Conservation (phyloP, 2,888 invertebrate genomes). For the Cybosia mesomella region DNA sequence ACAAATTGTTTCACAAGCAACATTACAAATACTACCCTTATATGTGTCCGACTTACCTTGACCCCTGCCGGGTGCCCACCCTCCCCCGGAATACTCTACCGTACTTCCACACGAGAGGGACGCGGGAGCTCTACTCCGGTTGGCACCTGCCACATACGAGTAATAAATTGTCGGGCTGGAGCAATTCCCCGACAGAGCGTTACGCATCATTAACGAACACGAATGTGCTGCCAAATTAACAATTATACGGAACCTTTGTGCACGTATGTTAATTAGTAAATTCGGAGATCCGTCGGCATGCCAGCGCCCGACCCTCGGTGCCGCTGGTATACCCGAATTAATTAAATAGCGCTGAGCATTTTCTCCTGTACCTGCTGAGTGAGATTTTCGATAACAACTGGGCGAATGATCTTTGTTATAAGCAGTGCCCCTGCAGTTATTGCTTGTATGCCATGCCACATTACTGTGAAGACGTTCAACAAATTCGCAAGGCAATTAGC, state of each 20-base stretch:
- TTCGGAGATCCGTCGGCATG: conserved; percentile 60
- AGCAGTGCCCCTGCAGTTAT: not conserved
- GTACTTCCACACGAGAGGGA: conserved; percentile 7
- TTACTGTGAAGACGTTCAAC: not conserved
- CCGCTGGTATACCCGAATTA: conserved; percentile 43
- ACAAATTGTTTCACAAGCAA: conserved; percentile 77
- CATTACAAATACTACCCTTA: conserved; percentile 71
- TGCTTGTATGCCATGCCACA: not conserved
- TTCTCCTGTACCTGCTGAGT: conserved; percentile 31
- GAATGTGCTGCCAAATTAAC: conserved; percentile 84
- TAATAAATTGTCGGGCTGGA: conserved; percentile 57
- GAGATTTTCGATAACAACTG: conserved; percentile 31
- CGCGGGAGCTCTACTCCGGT: conserved; percentile 45
- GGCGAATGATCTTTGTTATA: not conserved
- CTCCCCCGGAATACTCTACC: not conserved
- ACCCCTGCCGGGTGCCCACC: conserved; percentile 30
- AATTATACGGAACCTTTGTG: conserved; percentile 77
- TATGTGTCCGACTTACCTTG: conserved; percentile 65
- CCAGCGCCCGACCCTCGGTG: conserved; percentile 26
- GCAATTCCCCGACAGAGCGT: conserved; percentile 58
- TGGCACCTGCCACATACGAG: conserved; percentile 75
- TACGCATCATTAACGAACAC: conserved; percentile 79
- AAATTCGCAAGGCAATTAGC: not conserved
- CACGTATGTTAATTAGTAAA: conserved; percentile 82
- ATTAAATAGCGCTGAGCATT: conserved; percentile 49